These are phyloP conservation scores for Steatornis caripensis DNA, from an alignment of 2,113 vertebrate genomes.

Conservation along the genomic window DNA sequence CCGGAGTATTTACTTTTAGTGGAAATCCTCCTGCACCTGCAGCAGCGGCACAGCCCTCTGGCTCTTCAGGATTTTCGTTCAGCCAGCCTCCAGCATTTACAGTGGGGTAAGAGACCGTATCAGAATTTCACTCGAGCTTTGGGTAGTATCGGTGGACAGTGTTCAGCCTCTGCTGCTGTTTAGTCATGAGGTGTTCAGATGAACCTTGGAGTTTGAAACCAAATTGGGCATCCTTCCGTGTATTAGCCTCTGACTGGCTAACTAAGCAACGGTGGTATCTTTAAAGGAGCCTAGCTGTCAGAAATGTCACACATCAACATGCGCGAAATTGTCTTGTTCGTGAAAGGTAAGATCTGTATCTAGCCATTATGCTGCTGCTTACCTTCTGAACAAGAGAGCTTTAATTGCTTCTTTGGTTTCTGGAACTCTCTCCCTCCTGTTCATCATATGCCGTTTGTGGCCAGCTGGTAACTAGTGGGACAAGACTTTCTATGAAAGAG, in stretches of 20 bases:
- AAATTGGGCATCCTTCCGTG: neutral
- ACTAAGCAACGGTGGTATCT: neutral
- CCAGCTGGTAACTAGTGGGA: slow-evolving; percentile 13
- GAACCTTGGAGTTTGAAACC: neutral
- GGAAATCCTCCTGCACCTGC: slow-evolving; percentile 64
- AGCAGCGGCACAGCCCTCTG: slow-evolving; percentile 72
- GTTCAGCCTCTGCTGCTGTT: neutral
- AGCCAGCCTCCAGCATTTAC: slow-evolving; percentile 76
- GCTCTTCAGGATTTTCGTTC: slow-evolving; percentile 80
- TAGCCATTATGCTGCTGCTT: neutral
- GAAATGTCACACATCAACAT: neutral
- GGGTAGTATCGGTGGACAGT: neutral
- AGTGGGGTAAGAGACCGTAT: slow-evolving; percentile 78
- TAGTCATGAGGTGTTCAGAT: neutral
- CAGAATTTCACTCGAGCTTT: neutral
- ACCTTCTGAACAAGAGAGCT: neutral
- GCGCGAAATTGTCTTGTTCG: neutral
- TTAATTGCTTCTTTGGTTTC: neutral
- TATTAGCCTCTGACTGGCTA: neutral
- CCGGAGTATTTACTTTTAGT: slow-evolving; percentile 86
- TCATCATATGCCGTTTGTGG: neutral
- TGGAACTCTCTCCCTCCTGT: slow-evolving; percentile 7
- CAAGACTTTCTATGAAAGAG: neutral
- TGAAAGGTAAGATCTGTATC: neutral
- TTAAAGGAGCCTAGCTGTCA: neutral